phyloP scores from a whole-genome alignment of 2,888 invertebrate genomes.

The Oscheius onirici region DNA sequence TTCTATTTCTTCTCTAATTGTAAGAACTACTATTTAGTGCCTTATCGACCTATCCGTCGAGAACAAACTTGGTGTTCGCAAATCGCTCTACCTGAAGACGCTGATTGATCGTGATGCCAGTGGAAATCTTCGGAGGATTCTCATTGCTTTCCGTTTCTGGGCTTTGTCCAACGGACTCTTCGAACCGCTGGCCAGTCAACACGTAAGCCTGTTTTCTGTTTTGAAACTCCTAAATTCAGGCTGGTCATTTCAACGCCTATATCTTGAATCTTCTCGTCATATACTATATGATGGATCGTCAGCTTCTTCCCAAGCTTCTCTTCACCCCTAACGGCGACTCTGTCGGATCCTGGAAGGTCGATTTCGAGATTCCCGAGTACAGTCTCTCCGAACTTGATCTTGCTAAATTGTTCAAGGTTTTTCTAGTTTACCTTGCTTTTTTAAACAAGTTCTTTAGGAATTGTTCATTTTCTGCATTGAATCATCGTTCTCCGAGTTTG shows the following conservation, averaged over 20 bases:
- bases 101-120: conserved; percentile 26
- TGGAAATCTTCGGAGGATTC: conserved; percentile 25
- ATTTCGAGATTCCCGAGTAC: not conserved
- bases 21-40: conserved; percentile 8
- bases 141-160: conserved; percentile 36
- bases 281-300: conserved; percentile 23
- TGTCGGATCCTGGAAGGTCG: not conserved
- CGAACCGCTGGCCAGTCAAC: conserved; percentile 24
- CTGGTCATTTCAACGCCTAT: conserved; percentile 43
- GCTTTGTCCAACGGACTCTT: conserved; percentile 33
- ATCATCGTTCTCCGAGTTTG: not conserved
- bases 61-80: conserved; percentile 38
- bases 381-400: conserved; percentile 2
- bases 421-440: not conserved
- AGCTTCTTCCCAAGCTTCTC: conserved; percentile 17
- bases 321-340: not conserved
- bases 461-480: conserved; percentile 25
- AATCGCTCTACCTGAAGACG: conserved; percentile 34
- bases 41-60: conserved; percentile 40
- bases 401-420: conserved; percentile 34
- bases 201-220: conserved; percentile 2
- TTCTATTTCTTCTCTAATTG: too few species aligned
- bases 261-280: conserved; percentile 38
- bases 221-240: conserved; percentile 18
- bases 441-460: conserved; percentile 1